Evolutionary conservation across 2,113 vertebrate species (phyloP), one percentile per base, ranked within the genome.

Genomic region (Cyphomyrus discorhynchus): DNA sequence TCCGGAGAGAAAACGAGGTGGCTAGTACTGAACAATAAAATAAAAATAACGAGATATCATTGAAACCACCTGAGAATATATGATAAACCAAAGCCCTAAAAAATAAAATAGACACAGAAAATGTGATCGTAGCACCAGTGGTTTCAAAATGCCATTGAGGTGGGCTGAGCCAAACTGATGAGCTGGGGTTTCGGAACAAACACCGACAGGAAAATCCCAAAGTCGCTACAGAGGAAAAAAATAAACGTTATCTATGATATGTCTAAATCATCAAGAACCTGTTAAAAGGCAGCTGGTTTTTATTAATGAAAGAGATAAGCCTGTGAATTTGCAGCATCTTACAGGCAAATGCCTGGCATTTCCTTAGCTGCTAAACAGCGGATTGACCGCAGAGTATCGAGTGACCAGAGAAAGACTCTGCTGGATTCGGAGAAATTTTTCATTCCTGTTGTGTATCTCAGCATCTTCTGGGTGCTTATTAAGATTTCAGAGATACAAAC

Each of bases 401-500:
- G 92, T 93, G 91, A 86, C 42, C 19, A 27, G 42, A 66, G 53
- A 31, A 70, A 88, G 91, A 35, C 47, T 83, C 42, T n/a, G 27
- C 39, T 27, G 74, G 31, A 88, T 62, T 31, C 46, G 21, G 27
- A 85, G 80, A 80, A 62, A 47, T 89, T 84, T 86, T 86, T 90
- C 88, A 90, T 90, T 89, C 90, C 49, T 82, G 13, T 84, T 85
- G 88, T 80, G 88, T 89, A 66, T 89, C 90, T 92, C 95, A 95
- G 93, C 93, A 94, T 93, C 94, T 96, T 96, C 95, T 94, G 95
- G 91, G 90, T 90, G 87, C 96, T 97, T 98, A 98, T 99, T 98
- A 98, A 98, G 98, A 98, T 97, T 97, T 98, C 96, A 97, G 94
- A 97, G 97, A 98, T 97, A 97, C 96, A 97, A 97, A 97, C 96